These are phyloP conservation scores for Sciurus vulgaris DNA, from an alignment of 2,797 vertebrate genomes.

Conservation along the genomic window DNA sequence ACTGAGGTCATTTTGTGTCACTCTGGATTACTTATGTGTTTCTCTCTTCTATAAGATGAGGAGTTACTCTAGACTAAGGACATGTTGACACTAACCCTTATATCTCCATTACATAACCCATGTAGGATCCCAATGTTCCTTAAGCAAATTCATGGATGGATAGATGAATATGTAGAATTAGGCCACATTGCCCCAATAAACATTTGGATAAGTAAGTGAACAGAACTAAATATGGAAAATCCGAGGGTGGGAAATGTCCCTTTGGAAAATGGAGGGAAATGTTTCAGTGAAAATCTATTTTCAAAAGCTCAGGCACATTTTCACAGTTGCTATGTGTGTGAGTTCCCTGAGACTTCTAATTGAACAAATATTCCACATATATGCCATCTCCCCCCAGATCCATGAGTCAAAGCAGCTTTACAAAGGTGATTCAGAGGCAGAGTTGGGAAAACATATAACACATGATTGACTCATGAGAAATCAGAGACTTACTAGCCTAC, in stretches of 20 bases:
- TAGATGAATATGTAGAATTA: neutral
- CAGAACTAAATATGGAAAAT: neutral
- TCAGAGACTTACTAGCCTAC: constrained; percentile 80
- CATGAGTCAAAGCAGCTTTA: constrained; percentile 36
- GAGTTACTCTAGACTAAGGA: neutral
- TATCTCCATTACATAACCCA: neutral
- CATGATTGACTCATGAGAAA: constrained; percentile 75
- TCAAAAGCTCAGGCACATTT: neutral
- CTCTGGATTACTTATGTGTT: neutral
- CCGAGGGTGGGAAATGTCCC: neutral
- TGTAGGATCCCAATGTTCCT: neutral
- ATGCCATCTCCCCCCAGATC: neutral
- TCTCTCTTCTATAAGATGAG: neutral
- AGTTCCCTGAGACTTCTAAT: neutral
- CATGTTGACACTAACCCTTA: neutral
- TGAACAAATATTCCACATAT: neutral
- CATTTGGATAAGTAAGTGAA: neutral
- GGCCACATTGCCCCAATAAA: neutral
- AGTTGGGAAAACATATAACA: constrained; percentile 66
- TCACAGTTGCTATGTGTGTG: neutral
- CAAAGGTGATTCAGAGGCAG: constrained; percentile 53
- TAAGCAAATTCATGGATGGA: neutral
- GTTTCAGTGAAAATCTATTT: neutral
- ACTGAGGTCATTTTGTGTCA: neutral
- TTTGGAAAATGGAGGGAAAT: neutral